These are phyloP conservation scores for Chrysaora quinquecirrha DNA, from an alignment of 30 jellyfish, hydroid and myxozoan genomes.

Conservation along the genomic window DNA sequence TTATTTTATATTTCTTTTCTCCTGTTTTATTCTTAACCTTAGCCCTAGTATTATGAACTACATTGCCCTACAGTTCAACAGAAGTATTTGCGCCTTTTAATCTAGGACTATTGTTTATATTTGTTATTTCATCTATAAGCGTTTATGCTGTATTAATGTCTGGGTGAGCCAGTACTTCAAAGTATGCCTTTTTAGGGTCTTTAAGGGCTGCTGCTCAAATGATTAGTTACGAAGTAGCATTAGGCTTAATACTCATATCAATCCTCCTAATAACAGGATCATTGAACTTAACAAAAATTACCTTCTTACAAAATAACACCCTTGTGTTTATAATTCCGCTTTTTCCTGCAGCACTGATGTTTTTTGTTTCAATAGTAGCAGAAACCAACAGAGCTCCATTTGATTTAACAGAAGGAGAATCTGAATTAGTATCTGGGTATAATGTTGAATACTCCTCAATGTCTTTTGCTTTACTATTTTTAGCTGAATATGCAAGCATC, in stretches of 20 bases:
- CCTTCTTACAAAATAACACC: conserved; percentile 27
- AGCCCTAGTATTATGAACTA: conserved; percentile 32
- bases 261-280: conserved; percentile 26
- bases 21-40: conserved; percentile 59
- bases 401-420: conserved; percentile 89
- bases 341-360: conserved; percentile 63
- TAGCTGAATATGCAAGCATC: too few relatives aligned
- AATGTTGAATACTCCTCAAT: conserved; percentile 79
- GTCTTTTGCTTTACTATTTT: conserved; percentile 67
- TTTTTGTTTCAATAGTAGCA: conserved; percentile 68
- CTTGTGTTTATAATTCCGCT: conserved; percentile 34
- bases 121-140: conserved; percentile 55
- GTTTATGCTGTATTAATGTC: conserved; percentile 64
- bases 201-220: conserved; percentile 80
- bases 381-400: conserved; percentile 91
- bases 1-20: conserved; percentile 42
- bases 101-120: conserved; percentile 7
- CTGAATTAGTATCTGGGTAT: conserved; percentile 82
- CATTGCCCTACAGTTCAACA: not conserved
- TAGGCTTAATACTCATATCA: conserved; percentile 41
- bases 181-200: conserved; percentile 74
- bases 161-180: conserved; percentile 67
- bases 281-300: conserved; percentile 10
- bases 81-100: not conserved
- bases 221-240: conserved; percentile 75